Evolutionary conservation across 2,797 vertebrate genomes (phyloP).

Genomic region (Eurystomus glaucurus): DNA sequence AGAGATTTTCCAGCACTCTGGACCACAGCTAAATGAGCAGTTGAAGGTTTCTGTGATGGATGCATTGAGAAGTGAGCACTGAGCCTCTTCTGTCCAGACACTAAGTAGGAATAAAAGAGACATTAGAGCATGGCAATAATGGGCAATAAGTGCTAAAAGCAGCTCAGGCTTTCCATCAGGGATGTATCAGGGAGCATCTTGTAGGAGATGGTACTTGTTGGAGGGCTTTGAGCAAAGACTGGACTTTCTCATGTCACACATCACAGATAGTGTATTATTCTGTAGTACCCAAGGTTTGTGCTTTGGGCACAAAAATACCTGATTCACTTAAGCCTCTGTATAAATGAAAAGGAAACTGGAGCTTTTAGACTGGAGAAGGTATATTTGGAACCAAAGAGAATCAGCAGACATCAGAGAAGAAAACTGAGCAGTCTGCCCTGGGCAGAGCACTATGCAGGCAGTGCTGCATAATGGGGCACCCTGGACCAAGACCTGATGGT

Average conservation of each 20-base stretch:
- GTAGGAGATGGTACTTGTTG: accelerated
- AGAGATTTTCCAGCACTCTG: slow-evolving; percentile 92
- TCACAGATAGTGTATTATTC: background rate
- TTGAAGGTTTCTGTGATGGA: slow-evolving; percentile 91
- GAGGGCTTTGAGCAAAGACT: background rate
- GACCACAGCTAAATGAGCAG: slow-evolving; percentile 93
- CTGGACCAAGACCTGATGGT: background rate
- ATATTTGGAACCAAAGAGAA: background rate
- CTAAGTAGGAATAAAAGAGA: slow-evolving; percentile 75
- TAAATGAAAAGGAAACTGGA: background rate
- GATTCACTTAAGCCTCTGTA: background rate
- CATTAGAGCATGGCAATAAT: background rate
- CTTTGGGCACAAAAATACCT: background rate
- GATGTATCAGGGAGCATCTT: background rate
- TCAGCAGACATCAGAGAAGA: background rate
- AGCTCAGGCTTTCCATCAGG: background rate
- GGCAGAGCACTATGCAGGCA: accelerated
- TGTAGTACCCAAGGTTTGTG: background rate
- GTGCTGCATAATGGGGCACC: accelerated
- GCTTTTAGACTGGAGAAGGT: background rate
- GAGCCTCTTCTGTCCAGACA: slow-evolving; percentile 92
- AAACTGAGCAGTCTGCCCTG: background rate
- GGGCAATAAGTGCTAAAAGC: background rate
- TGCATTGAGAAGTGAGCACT: slow-evolving; percentile 90
- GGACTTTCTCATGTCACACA: background rate